Conservation (phyloP, 2,888 invertebrate genomes). For the Lysandra coridon region DNA sequence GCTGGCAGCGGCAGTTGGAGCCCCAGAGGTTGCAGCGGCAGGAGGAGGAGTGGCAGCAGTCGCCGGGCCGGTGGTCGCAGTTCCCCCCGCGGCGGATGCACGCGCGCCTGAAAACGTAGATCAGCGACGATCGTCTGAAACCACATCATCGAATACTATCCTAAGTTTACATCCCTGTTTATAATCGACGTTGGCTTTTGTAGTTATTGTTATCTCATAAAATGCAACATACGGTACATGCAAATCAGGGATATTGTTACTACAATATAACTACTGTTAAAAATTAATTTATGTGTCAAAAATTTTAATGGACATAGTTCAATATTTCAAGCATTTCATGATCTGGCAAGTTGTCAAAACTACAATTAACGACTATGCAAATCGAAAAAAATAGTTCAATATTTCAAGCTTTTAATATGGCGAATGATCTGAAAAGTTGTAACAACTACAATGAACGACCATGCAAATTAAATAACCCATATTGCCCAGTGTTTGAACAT, state of each 20-base stretch:
- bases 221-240: not conserved
- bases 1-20: slow-evolving; percentile 92
- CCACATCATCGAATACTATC: slow-evolving; percentile 77
- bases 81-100: slow-evolving; percentile 90
- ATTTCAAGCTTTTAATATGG: too few relatives aligned
- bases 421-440: too few relatives aligned
- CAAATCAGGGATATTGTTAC: not conserved
- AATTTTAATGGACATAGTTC: too few relatives aligned
- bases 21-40: slow-evolving; percentile 95
- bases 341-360: too few relatives aligned
- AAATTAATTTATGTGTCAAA: too few relatives aligned
- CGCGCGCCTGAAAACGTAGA: slow-evolving; percentile 92
- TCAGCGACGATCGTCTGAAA: slow-evolving; percentile 91
- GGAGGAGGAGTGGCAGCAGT: slow-evolving; percentile 92
- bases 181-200: slow-evolving; percentile 39
- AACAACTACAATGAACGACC: too few relatives aligned
- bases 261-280: too few relatives aligned
- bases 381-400: too few relatives aligned
- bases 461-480: too few relatives aligned
- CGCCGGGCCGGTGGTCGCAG: slow-evolving; percentile 91
- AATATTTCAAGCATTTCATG: too few relatives aligned
- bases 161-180: slow-evolving; percentile 63
- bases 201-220: not conserved
- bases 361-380: too few relatives aligned
- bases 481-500: too few relatives aligned